Base-by-base conservation (phyloP, 2,113 vertebrate species). In the Microtus ochrogaster region DNA sequence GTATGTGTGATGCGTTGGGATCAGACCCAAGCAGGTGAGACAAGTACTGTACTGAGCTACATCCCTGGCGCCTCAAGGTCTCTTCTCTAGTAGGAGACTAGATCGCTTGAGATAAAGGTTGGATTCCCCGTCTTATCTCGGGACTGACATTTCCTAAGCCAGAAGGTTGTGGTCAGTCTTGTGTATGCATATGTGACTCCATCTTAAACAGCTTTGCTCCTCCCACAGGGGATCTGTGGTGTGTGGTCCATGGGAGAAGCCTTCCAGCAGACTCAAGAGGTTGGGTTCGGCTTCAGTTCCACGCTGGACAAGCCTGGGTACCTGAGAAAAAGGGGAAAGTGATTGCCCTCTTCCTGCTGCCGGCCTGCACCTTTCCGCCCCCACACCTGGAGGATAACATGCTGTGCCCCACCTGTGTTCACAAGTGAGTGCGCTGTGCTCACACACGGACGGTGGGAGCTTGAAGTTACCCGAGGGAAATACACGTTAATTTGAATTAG, bases 281-380 rank as follows among this genome's bases (percentile, higher is more conserved):
- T 16, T 97, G 97, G 95, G 97, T 88, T 49, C 96, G 16, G 7
- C 85, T 97, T 10, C 95, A 96, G 73, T 97, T 97, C 58, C 97
- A 98, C 0, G 97, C 90, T 2, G 97, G 97, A 72, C 97, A 98
- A 88, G 89, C 89, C 47, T 97, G 97, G 97, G 96, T 97, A 3
- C 97, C 97, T 16, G 97, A 96, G 21, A 96, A 96, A 49, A 87
- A 49, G 11, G 94, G 95, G 21, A 92, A 47, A 66, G 96, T 97
- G 30, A 93, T 90, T 8, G 89, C 97, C 0, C 93, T 98, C 5
- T 97, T 97, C 58, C 4, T 97, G 63, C 68, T 96, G 13, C 97
- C 97, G 0, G 33, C 96, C 3, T 63, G 47, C 21, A 96, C 1
- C 19, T 95, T 97, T 2, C 97, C 97, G 21, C 97, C 97, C 22